Base-by-base conservation (phyloP, 2,888 invertebrate species). In the Nomada fabriciana region DNA sequence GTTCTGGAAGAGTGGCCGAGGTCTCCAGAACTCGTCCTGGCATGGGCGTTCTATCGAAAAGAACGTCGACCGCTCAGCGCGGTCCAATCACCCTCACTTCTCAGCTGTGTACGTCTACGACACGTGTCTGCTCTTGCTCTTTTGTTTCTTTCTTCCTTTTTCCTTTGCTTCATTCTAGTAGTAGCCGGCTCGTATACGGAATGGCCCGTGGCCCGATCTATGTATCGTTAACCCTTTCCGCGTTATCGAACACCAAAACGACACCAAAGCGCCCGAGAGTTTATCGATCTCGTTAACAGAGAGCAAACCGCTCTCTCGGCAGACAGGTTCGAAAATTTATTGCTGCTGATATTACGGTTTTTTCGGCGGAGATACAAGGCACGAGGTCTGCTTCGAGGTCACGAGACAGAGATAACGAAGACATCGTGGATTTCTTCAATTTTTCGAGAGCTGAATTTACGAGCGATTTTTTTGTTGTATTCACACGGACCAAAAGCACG, bases 21-120 rank as follows among this genome's bases (percentile, higher is more conserved):
- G 94, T 95, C 3, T 95, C 95, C 85, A 92, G 95, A 86, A 95
- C 95, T 25, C 94, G 95, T 87, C 94, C 95, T 60, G 93, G 95
- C 88, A 94, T 95, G 79, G 92, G 95, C 82, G 94, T 95, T 73
- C 92, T 95, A 84, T 94, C 95, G 69, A 94, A 95, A 89, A 94
- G 95, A 78, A 94, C 94, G 59, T 94, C 95, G 91, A 90, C 95
- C 65, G 95, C 95, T 68, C 95, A 93, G 64, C 93, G 96, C 23
- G 96, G 96, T 25, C 96, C 96, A 18, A 94, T 96, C 36, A 96
- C 96, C 1, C 94, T 97, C 42, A 95, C 96, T 29, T 96, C 97
- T 80, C 97, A 96, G 91, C 95, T 97, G 75, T 94, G 96, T 90
- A 94, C 94, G 91, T 94, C 95, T 86, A 96, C 96, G 47, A 94